phyloP scores from a whole-genome alignment of 2,113 vertebrate species.

The Eulemur macaco region DNA sequence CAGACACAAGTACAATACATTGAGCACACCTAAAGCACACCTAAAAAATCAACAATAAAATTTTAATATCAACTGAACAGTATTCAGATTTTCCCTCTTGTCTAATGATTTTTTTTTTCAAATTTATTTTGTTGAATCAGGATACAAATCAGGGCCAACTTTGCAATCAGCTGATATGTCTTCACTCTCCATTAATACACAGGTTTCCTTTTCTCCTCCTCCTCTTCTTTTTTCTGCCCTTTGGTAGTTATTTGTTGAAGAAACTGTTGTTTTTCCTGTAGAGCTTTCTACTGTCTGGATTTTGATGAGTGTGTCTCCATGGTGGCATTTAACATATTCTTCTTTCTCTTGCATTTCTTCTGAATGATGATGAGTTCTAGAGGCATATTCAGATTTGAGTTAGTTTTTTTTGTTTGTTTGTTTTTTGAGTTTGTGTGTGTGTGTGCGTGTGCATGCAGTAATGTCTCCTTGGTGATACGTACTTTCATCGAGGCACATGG shows the following conservation, averaged over 20 bases:
- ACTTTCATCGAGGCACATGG: not conserved
- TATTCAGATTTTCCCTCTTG: not conserved
- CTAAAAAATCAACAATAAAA: not conserved
- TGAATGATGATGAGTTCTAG: not conserved
- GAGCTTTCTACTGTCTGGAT: not conserved
- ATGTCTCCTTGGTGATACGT: not conserved
- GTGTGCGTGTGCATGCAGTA: not conserved
- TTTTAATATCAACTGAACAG: not conserved
- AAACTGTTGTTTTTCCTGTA: no score
- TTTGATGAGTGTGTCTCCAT: not conserved
- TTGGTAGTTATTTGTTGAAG: not conserved
- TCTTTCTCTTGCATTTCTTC: not conserved
- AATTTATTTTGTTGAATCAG: not conserved
- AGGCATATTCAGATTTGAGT: not conserved
- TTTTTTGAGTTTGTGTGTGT: no score
- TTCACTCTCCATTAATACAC: no score
- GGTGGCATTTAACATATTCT: not conserved
- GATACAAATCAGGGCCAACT: not conserved
- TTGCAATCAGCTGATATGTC: fast-evolving
- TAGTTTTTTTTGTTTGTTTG: not conserved
- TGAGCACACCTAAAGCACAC: not conserved
- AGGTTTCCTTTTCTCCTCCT: not conserved
- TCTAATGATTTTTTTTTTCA: not conserved
- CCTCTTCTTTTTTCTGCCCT: no score
- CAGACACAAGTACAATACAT: not conserved